Conservation (phyloP, 92 coral and sea anemone genomes). For the Palythoa grandis region DNA sequence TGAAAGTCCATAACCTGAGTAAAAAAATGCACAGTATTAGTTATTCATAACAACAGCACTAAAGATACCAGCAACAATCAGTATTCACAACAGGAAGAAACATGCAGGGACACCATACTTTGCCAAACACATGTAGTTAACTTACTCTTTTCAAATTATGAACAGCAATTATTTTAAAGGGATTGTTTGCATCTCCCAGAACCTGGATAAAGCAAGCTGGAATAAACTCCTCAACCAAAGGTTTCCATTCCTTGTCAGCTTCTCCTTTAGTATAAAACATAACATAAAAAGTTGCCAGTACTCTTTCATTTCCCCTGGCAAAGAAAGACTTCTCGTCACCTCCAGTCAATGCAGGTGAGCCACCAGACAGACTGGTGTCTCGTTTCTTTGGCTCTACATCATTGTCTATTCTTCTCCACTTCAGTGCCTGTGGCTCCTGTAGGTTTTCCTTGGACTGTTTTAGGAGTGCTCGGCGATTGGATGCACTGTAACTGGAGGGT, state of each 20-base stretch:
- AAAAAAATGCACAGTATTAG: background rate
- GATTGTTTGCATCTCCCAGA: constrained; percentile 88
- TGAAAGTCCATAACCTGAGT: constrained; percentile 75
- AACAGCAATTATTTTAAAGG: constrained; percentile 89
- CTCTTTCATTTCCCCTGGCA: constrained; percentile 67
- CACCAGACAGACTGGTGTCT: constrained; percentile 26
- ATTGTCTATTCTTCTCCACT: constrained; percentile 58
- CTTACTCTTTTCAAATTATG: constrained; percentile 71
- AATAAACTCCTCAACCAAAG: constrained; percentile 76
- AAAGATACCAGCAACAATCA: no score
- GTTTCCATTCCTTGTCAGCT: constrained; percentile 76
- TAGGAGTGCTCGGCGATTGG: constrained; percentile 55
- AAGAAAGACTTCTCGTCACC: constrained; percentile 59
- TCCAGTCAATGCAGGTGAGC: background rate
- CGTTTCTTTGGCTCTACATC: constrained; percentile 14
- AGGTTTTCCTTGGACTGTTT: constrained; percentile 58
- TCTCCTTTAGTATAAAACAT: constrained; percentile 71
- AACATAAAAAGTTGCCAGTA: constrained; percentile 79
- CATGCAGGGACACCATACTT: no score
- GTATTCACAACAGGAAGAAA: no score
- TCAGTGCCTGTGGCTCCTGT: constrained; percentile 73
- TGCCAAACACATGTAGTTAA: background rate
- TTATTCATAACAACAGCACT: background rate
- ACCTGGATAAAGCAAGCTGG: constrained; percentile 92
- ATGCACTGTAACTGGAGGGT: constrained; percentile 50